Percentiles rank a stretch among this genome's conserved stretches.
Conservation (phyloP, 2,113 vertebrate genomes). For the Oplegnathus fasciatus region DNA sequence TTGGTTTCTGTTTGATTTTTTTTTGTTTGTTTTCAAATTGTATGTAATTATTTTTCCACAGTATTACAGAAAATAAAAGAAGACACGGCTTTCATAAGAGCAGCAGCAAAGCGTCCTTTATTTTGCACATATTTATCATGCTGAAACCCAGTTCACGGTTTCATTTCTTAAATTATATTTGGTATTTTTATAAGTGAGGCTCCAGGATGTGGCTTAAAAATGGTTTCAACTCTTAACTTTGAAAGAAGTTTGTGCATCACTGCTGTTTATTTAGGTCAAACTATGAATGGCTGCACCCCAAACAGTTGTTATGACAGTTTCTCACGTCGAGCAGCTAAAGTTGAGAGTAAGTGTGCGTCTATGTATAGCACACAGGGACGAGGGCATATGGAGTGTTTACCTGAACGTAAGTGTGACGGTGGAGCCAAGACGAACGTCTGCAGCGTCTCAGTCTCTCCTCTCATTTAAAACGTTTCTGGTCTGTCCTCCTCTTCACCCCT, state of each 20-base stretch:
- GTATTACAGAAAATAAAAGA: conserved; percentile 82
- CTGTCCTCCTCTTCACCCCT: background rate
- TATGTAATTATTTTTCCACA: conserved; percentile 88
- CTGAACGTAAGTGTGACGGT: conserved; percentile 10
- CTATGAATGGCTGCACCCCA: background rate
- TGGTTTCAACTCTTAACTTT: background rate
- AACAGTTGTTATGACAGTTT: conserved; percentile 42
- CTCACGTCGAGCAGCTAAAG: conserved; percentile 16
- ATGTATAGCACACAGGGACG: conserved; percentile 35
- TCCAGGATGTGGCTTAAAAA: background rate
- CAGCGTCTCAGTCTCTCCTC: conserved; percentile 4
- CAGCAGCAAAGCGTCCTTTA: conserved; percentile 19
- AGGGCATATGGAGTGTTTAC: conserved; percentile 11
- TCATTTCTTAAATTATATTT: background rate
- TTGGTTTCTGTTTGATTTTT: conserved; percentile 34
- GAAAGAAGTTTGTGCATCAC: background rate
- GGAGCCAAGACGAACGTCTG: conserved; percentile 35
- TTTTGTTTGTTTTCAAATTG: conserved; percentile 72
- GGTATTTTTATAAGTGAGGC: background rate
- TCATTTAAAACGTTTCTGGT: conserved; percentile 17
- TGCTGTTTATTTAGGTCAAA: conserved; percentile 51
- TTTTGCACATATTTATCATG: background rate
- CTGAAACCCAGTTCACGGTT: background rate
- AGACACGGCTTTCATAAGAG: conserved; percentile 83
- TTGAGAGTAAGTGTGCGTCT: conserved; percentile 28